A percentile compares a stretch with the other conserved stretches of the same genome.
These are phyloP conservation scores for Oasisia sp. DNA, from an alignment of 2,888 invertebrate genomes.

Conservation along the genomic window DNA sequence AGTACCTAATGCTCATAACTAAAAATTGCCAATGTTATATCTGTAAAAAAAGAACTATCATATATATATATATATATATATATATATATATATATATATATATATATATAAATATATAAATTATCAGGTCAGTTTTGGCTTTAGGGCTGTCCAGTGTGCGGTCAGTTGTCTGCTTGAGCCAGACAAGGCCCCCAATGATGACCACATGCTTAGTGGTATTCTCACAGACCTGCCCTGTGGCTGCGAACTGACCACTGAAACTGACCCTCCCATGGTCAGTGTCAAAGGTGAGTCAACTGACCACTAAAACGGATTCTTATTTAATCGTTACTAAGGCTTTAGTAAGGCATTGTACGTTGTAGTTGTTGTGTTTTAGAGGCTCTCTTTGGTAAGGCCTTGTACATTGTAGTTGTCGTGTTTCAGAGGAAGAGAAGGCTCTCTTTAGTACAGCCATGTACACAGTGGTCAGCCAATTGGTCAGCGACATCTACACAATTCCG, in stretches of 20 bases:
- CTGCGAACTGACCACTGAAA: background rate
- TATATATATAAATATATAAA: too few relatives aligned
- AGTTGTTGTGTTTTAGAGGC: too few relatives aligned
- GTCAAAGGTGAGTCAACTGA: background rate
- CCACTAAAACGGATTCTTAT: background rate
- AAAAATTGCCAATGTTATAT: too few relatives aligned
- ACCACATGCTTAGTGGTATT: background rate
- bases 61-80: too few relatives aligned
- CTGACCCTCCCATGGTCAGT: background rate
- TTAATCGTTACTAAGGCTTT: too few relatives aligned
- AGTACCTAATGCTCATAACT: too few relatives aligned
- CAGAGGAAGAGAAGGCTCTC: background rate
- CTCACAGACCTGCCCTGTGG: slow-evolving; percentile 4
- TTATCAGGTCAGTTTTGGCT: background rate
- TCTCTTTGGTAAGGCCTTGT: too few relatives aligned
- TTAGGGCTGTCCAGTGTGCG: background rate
- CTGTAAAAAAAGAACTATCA: too few relatives aligned
- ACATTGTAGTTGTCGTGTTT: background rate
- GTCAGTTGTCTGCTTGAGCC: background rate
- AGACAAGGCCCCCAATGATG: background rate
- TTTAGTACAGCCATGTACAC: background rate
- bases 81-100: too few relatives aligned
- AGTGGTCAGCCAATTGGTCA: background rate
- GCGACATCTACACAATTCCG: background rate
- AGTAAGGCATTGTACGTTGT: too few relatives aligned